Percentiles rank a stretch among this genome's conserved stretches.
Evolutionary conservation across 2,113 vertebrate species (phyloP).

Genomic region (Montifringilla adamsi): DNA sequence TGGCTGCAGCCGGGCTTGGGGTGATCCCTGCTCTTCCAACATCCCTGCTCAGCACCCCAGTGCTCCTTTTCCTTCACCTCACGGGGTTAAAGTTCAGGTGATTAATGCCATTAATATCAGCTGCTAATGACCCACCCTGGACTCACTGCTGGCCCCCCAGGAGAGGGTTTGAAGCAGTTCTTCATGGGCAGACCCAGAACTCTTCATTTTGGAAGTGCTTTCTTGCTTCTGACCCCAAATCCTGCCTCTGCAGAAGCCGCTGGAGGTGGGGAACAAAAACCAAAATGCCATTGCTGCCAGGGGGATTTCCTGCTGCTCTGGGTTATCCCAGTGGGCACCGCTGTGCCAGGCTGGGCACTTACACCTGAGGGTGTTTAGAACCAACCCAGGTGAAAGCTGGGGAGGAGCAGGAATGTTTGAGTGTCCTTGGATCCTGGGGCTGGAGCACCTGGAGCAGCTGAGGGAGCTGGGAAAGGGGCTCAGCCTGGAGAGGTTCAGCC

Average conservation of each 20-base stretch:
- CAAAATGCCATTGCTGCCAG: not conserved
- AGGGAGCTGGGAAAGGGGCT: not conserved
- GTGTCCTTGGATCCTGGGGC: not conserved
- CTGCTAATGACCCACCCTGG: not conserved
- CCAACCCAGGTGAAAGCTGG: not conserved
- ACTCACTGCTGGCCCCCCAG: not conserved
- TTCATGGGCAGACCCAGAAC: not conserved
- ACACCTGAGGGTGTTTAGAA: not conserved
- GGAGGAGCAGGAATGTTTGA: not conserved
- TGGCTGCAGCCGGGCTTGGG: not conserved
- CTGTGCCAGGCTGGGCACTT: not conserved
- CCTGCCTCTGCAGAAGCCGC: fast-evolving
- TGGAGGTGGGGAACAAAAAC: not conserved
- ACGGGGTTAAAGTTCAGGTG: not conserved
- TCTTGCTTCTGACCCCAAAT: not conserved
- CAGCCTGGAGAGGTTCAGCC: not conserved
- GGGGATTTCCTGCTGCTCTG: not conserved
- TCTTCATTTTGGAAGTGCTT: not conserved
- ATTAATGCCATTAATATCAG: not conserved
- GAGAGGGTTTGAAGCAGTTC: not conserved
- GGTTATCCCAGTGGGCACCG: not conserved
- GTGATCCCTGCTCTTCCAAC: not conserved
- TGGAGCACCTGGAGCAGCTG: not conserved
- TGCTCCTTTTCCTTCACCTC: fast-evolving
- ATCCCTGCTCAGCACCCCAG: not conserved